These are phyloP conservation scores for Hirtodrosophila alboralis DNA, from an alignment of 2,888 invertebrate genomes.

Conservation along the genomic window DNA sequence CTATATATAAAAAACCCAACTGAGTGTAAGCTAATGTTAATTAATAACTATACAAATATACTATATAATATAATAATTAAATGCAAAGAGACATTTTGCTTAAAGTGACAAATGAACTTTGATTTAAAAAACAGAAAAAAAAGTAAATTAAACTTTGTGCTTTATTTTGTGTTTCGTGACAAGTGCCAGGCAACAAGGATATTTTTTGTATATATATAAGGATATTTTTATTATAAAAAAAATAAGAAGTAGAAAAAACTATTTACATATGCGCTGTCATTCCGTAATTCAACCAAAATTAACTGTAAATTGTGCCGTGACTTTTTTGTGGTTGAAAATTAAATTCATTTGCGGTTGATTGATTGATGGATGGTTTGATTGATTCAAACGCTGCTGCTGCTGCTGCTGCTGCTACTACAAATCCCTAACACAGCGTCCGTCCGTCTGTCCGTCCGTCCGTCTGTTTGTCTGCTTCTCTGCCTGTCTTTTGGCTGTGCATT, in stretches of 20 bases:
- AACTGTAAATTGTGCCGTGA: constrained; percentile 57
- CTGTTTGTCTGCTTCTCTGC: constrained; percentile 27
- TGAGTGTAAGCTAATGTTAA: constrained; percentile 28
- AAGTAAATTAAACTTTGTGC: constrained; percentile 41
- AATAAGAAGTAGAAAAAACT: neutral
- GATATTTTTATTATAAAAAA: constrained; percentile 8
- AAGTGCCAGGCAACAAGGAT: constrained; percentile 40
- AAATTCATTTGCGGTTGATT: constrained; percentile 72
- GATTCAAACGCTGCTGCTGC: constrained; percentile 53
- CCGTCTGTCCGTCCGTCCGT: constrained; percentile 22
- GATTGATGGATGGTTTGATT: constrained; percentile 78
- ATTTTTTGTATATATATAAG: constrained; percentile 16
- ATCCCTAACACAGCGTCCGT: constrained; percentile 11
- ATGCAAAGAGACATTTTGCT: constrained; percentile 9
- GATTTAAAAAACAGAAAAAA: too few relatives aligned
- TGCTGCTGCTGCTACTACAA: constrained; percentile 13
- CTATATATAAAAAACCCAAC: constrained; percentile 11
- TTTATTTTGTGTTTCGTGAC: constrained; percentile 25
- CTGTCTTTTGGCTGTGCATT: constrained; percentile 56
- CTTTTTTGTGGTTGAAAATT: constrained; percentile 60
- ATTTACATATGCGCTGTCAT: constrained; percentile 1
- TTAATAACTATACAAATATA: constrained; percentile 5
- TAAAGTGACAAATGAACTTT: constrained; percentile 28
- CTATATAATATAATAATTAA: constrained; percentile 2
- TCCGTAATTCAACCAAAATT: constrained; percentile 38